phyloP scores from a whole-genome alignment of 2,797 vertebrate genomes.

The Myripristis jacobus region DNA sequence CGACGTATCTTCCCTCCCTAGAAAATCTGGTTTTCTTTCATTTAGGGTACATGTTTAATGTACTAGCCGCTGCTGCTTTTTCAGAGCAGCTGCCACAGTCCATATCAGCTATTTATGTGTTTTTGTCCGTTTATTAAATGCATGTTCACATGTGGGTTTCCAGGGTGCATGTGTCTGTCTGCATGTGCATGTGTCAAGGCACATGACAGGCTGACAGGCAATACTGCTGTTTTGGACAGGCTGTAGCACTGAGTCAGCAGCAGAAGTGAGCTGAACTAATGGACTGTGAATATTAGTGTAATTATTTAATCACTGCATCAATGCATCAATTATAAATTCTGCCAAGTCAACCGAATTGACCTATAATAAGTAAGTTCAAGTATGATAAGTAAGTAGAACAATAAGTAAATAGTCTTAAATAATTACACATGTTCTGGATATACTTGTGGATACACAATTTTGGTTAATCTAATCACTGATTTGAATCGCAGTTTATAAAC shows the following conservation, averaged over 20 bases:
- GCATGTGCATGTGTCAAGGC: conserved; percentile 10
- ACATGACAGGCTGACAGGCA: conserved; percentile 26
- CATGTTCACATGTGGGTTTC: background rate
- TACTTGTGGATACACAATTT: too few species aligned
- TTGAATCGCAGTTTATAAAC: too few species aligned
- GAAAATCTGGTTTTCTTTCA: background rate
- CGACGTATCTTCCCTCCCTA: background rate
- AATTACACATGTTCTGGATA: too few species aligned
- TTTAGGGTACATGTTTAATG: background rate
- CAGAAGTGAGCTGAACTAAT: conserved; percentile 37
- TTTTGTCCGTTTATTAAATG: background rate
- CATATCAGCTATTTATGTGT: background rate
- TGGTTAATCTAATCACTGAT: too few species aligned
- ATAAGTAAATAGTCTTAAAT: too few species aligned
- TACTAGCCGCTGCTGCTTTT: background rate
- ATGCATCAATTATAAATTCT: too few species aligned
- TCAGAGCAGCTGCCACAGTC: background rate
- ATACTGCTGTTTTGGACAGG: conserved; percentile 46
- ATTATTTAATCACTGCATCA: too few species aligned
- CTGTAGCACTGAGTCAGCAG: conserved; percentile 52
- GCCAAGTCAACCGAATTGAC: too few species aligned
- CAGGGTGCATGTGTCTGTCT: conserved; percentile 4
- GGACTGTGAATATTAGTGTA: conserved; percentile 23
- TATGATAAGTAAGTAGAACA: too few species aligned
- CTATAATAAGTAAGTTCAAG: too few species aligned